Conservation (phyloP, 2,113 vertebrate species). For the Romanogobio albipinnatus region DNA sequence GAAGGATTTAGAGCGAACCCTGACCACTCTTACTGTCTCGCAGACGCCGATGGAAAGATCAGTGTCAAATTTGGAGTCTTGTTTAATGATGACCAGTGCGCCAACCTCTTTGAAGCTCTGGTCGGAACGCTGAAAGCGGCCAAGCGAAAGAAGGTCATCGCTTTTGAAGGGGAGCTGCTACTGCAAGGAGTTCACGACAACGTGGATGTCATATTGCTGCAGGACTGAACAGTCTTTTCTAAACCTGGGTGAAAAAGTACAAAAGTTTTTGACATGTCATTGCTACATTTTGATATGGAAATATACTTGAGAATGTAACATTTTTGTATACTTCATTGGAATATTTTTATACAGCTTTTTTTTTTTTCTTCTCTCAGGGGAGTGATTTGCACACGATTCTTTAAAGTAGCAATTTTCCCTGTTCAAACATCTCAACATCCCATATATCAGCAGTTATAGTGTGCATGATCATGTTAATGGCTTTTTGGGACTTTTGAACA, state of each 20-base stretch:
- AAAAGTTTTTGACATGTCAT: constrained; percentile 38
- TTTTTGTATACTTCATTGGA: constrained; percentile 50
- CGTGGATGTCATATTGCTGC: constrained; percentile 85
- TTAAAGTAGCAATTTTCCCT: constrained; percentile 33
- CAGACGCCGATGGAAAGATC: constrained; percentile 86
- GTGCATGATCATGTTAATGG: constrained; percentile 6
- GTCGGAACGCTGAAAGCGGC: constrained; percentile 95
- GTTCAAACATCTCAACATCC: constrained; percentile 51
- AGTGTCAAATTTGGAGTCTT: constrained; percentile 93
- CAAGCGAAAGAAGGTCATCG: constrained; percentile 85
- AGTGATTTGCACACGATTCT: constrained; percentile 23
- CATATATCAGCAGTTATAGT: constrained; percentile 36
- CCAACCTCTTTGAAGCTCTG: constrained; percentile 96
- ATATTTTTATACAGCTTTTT: constrained; percentile 46
- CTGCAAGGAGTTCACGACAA: constrained; percentile 95
- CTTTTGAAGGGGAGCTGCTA: constrained; percentile 85
- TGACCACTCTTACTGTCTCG: constrained; percentile 24
- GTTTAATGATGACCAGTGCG: constrained; percentile 91
- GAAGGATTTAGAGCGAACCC: background rate
- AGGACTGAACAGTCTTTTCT: constrained; percentile 72
- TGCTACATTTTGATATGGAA: constrained; percentile 57
- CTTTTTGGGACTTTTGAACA: background rate
- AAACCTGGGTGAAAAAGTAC: constrained; percentile 18
- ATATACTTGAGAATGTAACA: constrained; percentile 61
- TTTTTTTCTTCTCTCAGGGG: constrained; percentile 31